Evolutionary conservation across 92 coral and sea anemone genomes (phyloP), one percentile per base, ranked within the genome.

Genomic region (Umimayanthus chanpuru): DNA sequence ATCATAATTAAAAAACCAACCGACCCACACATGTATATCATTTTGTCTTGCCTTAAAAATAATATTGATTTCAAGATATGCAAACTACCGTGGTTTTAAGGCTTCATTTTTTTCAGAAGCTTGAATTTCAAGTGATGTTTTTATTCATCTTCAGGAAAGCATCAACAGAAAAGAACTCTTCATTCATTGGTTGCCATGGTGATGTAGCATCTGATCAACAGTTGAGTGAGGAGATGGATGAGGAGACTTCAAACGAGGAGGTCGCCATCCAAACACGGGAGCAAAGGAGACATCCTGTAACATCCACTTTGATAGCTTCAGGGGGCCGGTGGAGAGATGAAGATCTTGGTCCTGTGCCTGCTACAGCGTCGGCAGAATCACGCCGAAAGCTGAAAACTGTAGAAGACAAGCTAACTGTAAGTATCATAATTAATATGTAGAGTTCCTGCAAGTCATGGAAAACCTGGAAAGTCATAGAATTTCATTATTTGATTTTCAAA

Each of bases 141-240:
- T 28, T 53, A 53, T 53, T 30, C 20, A 7, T 55, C 67, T 58
- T 58, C 58, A 92, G 92, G 76, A 93, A 88, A 81, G 90, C 88
- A 81, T 90, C 88, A 39, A 85, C 81, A 41, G 79, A 68, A 79
- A 87, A 81, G 79, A 93, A 91, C 81, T 89, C 94, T 65, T 90
- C 92, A 70, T 88, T 85, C 75, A 88, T 94, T 73, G 97, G 94
- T 15, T 77, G 88, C 41, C 79, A 82, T 88, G 95, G 93, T 25
- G 91, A 85, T 75, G 80, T 92, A 23, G 91, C 81, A 10, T 88
- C 90, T 67, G 96, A 90, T 29, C 84, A 66, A 12, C 74, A 85
- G 32, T 86, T 85, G 66, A 81, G 88, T 81, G 88, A 89, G 29
- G 87, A 68, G 47, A 83, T 68, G 76, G 77, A 82, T 56, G 75